Evolutionary conservation across 2,888 invertebrate species (phyloP), one percentile per base, ranked within the genome.

Genomic region (Ashinkailepas kermadecensis): DNA sequence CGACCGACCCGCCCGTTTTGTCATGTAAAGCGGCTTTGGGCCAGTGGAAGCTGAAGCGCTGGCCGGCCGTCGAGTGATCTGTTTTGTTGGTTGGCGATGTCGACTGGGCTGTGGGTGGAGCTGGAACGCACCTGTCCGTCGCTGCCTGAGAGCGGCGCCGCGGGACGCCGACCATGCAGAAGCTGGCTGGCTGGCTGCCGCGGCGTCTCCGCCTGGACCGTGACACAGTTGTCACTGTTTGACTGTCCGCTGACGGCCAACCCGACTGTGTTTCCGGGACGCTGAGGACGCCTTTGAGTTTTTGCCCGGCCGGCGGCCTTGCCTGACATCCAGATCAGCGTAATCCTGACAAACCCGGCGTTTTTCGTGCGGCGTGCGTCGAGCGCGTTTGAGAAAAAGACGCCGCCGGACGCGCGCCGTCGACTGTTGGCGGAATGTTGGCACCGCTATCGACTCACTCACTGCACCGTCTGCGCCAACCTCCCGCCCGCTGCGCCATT

Each of bases 361-460:
- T 74, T 74, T 74, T 74, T 39, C 18, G 1, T 12, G 74, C 21
- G 23, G 65, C 65, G 12, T 0, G 25, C 70, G 74, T 18, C 9
- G 25, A 39, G 18, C 54, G 54, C 74, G 74, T 74, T 74, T 74
- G 74, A 74, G 74, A 74, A 74, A 74, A 74, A 74, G 54, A 0
- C 39, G 13, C 23, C 70, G 13, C 9, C 74, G 39, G 39, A 9
- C 54, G 6, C 25, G 74, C 54, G 6, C 67, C 67, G 25, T 13
- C 13, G 67, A 13, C n/a, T n/a, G 10, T 23, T 0, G 25, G 25
- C 67, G 67, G n/a, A 25, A 8, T 18, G 12, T 23, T 74, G 39
- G 74, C 54, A 54, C 74, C 74, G 54, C 25, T 4, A 11, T 15
- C 54, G 25, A 12, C 15, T 13, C 54, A 3, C 18, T 18, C 9